Base-by-base conservation (phyloP, 1,140 invertebrate species). In the Drosophila miranda region DNA sequence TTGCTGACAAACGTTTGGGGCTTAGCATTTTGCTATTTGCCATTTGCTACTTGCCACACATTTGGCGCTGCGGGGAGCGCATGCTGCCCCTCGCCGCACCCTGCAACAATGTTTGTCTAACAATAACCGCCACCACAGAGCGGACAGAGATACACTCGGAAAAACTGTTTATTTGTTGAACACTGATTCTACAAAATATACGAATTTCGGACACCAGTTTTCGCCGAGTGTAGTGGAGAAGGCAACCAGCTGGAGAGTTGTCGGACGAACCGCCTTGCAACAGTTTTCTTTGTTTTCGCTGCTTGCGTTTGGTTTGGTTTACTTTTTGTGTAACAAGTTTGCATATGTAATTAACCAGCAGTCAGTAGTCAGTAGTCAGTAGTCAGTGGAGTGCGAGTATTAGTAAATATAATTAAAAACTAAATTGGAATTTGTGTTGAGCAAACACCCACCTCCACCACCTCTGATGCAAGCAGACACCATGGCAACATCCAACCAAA, bases 321-420 rank as follows among this genome's bases (percentile, higher is more conserved):
- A 34, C 34, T 49, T 73, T 75, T 75, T 84, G 80, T 84, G 80
- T 84, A 84, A 86, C 80, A 84, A 84, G 80, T 84, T 84, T 84
- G 80, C 80, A 84, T 84, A 82, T 74, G 80, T 86, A 78, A 86
- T 84, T 84, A 84, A 80, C 80, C 78, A 38, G 11, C 34, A 38
- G 34, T 11, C 9, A 34, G 34, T 13, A 38, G 34, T 34, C 30
- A 34, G 34, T 13, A 43, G 56, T 42, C 48, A 26, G 6, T 7
- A 28, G 28, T 28, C 28, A 28, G 28, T 28, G 28, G 73, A 75
- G 30, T 34, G 30, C 30, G 56, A 44, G 69, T 56, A 73, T 73
- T 73, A 62, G 73, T 68, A 75, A 75, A 75, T 58, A 73, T 73
- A 73, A 73, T 75, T 75, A 66, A 30, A 30, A 44, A 38, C 6